Conservation (phyloP, 2,113 vertebrate species). For the Daboia siamensis region DNA sequence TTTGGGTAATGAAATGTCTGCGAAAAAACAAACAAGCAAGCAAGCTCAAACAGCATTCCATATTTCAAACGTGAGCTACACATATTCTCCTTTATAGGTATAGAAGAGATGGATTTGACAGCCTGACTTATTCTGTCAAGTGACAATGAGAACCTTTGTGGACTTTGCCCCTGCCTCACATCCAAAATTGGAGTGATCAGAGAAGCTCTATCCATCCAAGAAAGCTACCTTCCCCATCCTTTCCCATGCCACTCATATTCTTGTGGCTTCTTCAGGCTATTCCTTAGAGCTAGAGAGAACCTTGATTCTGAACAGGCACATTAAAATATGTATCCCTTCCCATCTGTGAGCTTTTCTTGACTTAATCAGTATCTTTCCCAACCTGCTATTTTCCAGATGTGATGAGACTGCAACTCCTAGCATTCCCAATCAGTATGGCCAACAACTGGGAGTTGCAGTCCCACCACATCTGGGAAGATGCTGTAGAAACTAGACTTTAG, state of each 20-base stretch:
- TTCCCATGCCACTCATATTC: not conserved
- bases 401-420: not conserved
- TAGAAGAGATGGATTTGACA: not conserved
- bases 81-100: not conserved
- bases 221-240: not conserved
- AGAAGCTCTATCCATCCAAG: not conserved
- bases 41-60: not conserved
- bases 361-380: not conserved
- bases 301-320: not conserved
- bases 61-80: not conserved
- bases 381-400: not conserved
- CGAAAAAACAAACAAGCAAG: not conserved
- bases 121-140: not conserved
- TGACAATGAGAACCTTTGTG: not conserved
- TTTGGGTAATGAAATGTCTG: not conserved
- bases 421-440: not conserved
- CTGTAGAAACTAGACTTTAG: not conserved
- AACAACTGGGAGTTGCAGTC: not conserved
- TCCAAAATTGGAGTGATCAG: not conserved
- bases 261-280: not conserved
- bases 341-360: not conserved
- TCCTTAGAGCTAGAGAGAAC: not conserved
- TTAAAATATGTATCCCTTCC: not conserved
- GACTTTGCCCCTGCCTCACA: not conserved
- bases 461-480: not conserved